Base-by-base conservation (phyloP, 1,140 invertebrate genomes). In the Danaus melanippus region DNA sequence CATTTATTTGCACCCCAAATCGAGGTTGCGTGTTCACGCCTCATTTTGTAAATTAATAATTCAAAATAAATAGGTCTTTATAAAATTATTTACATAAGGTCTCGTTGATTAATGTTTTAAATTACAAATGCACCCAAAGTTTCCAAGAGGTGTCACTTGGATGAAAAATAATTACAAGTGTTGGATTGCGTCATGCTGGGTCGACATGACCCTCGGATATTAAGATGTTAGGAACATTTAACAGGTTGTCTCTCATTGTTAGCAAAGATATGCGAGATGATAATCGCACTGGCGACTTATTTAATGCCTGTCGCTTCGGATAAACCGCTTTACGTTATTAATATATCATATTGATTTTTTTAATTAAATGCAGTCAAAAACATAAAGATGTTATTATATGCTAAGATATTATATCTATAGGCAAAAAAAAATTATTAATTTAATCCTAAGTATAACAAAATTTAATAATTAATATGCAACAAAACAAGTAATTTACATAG, bases 251-350 rank as follows among this genome's bases (percentile, higher is more conserved):
- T 66, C 67, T 78, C 73, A 77, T 76, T 78, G 76, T 74, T 79
- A 68, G 66, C 67, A 56, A 58, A 79, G 73, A 84, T 84, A 80
- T 70, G 71, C 62, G 70, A 67, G 57, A 69, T 67, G 78, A 79
- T 81, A 79, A 79, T 74, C 65, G 65, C 63, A 71, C 59, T 69
- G 62, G 63, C 62, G 76, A 76, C 66, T 84, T 76, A 79, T 83
- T 85, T 82, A 74, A 82, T 77, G 82, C 76, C 73, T 80, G 82
- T 83, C 77, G 73, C 67, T 74, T 82, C 67, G 59, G 46, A 70
- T 74, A 61, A 66, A 64, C 50, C 61, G 64, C 58, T 64, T 60
- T 65, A 42, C 50, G 61, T 73, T 68, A 64, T 62, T 67, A 53
- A 67, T 66, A 64, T 64, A 63, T 68, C 42, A 51, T 45, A 51